Conservation (phyloP, 2,888 invertebrate genomes). For the Ditylenchus weischeri region DNA sequence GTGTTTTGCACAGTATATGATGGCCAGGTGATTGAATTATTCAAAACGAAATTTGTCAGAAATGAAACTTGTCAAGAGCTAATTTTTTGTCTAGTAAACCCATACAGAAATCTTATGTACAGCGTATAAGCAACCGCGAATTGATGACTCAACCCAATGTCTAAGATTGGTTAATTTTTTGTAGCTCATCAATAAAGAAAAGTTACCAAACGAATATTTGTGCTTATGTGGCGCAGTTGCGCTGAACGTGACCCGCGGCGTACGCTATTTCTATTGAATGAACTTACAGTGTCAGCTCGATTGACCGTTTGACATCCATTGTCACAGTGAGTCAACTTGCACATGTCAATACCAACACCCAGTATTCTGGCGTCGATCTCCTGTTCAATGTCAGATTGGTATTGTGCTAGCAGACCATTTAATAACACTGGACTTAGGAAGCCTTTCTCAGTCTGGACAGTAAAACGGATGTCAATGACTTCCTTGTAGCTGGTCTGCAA, state of each 20-base stretch:
- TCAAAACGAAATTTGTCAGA: conserved; percentile 31
- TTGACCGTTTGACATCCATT: conserved; percentile 55
- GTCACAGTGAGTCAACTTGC: conserved; percentile 57
- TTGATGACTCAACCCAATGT: too few relatives aligned
- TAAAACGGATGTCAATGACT: conserved; percentile 54
- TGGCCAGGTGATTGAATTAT: too few relatives aligned
- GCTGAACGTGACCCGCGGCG: too few relatives aligned
- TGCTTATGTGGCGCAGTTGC: too few relatives aligned
- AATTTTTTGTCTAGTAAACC: too few relatives aligned
- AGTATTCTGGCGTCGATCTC: conserved; percentile 47
- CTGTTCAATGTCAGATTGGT: conserved; percentile 74
- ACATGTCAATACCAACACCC: conserved; percentile 78
- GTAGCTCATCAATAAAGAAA: too few relatives aligned
- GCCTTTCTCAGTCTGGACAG: conserved; percentile 67
- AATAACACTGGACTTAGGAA: conserved; percentile 90
- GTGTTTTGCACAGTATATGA: too few relatives aligned
- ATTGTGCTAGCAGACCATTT: conserved; percentile 88
- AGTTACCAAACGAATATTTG: too few relatives aligned
- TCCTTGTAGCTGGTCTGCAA: conserved; percentile 45
- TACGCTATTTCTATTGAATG: neutral
- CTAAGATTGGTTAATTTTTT: too few relatives aligned
- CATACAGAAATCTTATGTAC: too few relatives aligned
- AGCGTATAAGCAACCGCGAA: too few relatives aligned
- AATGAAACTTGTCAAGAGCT: too few relatives aligned
- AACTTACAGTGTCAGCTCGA: conserved; percentile 44